Conservation (phyloP, 1,140 invertebrate genomes). For the Cotesia chilonis region DNA sequence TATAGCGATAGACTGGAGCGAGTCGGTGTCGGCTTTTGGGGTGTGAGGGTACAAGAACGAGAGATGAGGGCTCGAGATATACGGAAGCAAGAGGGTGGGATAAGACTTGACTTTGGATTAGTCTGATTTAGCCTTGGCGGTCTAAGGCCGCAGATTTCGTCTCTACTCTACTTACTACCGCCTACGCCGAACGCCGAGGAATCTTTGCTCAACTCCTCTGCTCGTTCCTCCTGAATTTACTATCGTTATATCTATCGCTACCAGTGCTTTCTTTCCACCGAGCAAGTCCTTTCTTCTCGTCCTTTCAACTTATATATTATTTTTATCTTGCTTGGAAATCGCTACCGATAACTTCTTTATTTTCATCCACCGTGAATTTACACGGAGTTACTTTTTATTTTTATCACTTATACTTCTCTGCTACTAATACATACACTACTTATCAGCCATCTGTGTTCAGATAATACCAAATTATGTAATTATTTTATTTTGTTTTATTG, state of each 20-base stretch:
- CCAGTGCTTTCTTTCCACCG: neutral
- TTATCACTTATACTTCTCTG: neutral
- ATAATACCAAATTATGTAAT: too few relatives aligned
- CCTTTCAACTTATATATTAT: neutral
- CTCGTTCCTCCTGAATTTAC: conserved; percentile 23
- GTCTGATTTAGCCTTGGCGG: conserved; percentile 35
- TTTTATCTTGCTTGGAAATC: neutral
- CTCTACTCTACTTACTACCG: neutral
- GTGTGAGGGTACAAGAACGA: neutral
- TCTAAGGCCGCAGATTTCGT: conserved; percentile 30
- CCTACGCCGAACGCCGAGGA: neutral
- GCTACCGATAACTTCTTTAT: conserved; percentile 28
- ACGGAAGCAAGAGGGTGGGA: conserved; percentile 18
- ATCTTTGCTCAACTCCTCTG: conserved; percentile 27
- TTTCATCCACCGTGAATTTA: conserved; percentile 14
- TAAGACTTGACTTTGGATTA: conserved; percentile 35
- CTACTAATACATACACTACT: too few relatives aligned
- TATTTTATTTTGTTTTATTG: too few relatives aligned
- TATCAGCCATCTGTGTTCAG: too few relatives aligned
- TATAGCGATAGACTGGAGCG: conserved; percentile 7
- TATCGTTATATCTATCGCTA: conserved; percentile 10
- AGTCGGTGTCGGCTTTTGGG: neutral
- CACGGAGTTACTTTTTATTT: neutral
- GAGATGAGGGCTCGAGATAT: conserved; percentile 32
- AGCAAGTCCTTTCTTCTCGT: neutral